Base-by-base conservation (phyloP, 2,888 invertebrate species). In the Drosophila prolongata region DNA sequence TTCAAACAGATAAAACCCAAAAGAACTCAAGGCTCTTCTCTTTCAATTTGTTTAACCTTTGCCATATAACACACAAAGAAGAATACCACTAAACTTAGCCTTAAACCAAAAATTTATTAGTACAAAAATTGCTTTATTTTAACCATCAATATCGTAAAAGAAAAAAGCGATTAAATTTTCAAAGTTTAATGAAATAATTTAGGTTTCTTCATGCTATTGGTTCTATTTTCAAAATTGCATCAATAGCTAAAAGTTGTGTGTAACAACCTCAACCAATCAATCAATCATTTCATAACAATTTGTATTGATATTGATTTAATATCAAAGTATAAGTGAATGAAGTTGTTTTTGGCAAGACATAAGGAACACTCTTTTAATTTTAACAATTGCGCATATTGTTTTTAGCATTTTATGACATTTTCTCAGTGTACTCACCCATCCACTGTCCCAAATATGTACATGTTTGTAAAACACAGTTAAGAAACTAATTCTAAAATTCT, bases 1-100 rank as follows among this genome's bases (percentile, higher is more conserved):
- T 64, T 53, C 66, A 19, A 35, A 38, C 38, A 47, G 66, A 66
- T 66, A 64, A 64, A 47, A 54, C 40, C 53, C 27, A 27, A 42
- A 47, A 64, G 53, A 64, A 66, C 66, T 64, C 66, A 66, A 66
- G 66, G 66, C 66, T 42, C 35, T 78, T 54, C 58, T 72, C 57
- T 72, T 76, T 50, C n/a, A 30, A 27, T 50, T 64, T 50, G 16
- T 6, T 8, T 59, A 50, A 59, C 62, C 62, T 64, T 64, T 64
- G 62, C 35, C 53, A 64, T 54, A 54, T 27, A 37, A 44, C 34
- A 49, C 49, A 42, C 14, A 49, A 40, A 16, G 19, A 19, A 40
- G 37, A 40, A 24, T 4, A 4, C 24, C 24, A 24, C 13, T n/a
- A 35, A 35, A 35, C 35, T 35, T 35, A 11, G 24, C 4, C 4